Percentiles rank a stretch among this genome's conserved stretches.
These are phyloP conservation scores for Tineola bisselliella DNA, from an alignment of 2,888 invertebrate species.

Conservation along the genomic window DNA sequence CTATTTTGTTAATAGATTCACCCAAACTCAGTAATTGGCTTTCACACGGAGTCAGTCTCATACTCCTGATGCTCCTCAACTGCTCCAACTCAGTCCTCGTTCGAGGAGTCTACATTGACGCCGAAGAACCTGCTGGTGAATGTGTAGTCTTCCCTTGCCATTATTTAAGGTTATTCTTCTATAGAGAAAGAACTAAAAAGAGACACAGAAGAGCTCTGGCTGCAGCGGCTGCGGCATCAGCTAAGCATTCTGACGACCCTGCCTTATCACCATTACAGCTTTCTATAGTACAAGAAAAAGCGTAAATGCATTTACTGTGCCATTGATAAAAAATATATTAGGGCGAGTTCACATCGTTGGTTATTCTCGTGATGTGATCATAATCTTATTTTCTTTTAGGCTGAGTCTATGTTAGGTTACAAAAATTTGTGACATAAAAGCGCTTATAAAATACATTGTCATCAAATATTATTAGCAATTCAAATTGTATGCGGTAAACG, in stretches of 20 bases:
- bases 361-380: no score
- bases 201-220: slow-evolving; percentile 47
- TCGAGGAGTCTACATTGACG: slow-evolving; percentile 88
- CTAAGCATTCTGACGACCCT: slow-evolving; percentile 30
- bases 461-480: no score
- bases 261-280: slow-evolving; percentile 12
- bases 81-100: slow-evolving; percentile 89
- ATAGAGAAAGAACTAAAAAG: slow-evolving; percentile 73
- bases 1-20: slow-evolving; percentile 70
- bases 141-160: slow-evolving; percentile 87
- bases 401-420: no score
- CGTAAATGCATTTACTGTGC: slow-evolving; percentile 22
- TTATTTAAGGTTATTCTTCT: slow-evolving; percentile 81
- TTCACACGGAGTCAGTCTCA: slow-evolving; percentile 78
- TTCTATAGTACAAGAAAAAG: slow-evolving; percentile 16
- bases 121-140: slow-evolving; percentile 82
- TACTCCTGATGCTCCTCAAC: slow-evolving; percentile 80
- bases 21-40: slow-evolving; percentile 82
- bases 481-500: no score
- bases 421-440: no score
- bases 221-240: slow-evolving; percentile 35
- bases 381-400: no score
- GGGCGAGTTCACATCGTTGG: neutral
- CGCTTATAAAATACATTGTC: no score
- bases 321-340: neutral